These are phyloP conservation scores for Ammodramus savannarum DNA, from an alignment of 2,113 vertebrate genomes.

Conservation along the genomic window DNA sequence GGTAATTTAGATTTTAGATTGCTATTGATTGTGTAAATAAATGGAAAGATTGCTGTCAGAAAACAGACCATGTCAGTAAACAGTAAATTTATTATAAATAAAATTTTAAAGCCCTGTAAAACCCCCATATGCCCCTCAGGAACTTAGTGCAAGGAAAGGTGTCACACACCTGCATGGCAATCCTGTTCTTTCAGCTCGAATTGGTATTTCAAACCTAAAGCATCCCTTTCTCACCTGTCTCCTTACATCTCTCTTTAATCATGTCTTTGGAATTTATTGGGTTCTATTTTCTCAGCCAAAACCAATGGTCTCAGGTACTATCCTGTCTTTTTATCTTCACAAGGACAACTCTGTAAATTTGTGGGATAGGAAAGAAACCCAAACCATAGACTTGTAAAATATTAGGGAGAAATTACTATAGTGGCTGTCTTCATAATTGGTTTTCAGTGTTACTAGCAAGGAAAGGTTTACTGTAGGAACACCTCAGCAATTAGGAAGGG, in stretches of 20 bases:
- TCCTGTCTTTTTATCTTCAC: background rate
- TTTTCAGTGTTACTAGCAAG: background rate
- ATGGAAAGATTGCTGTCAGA: conserved; percentile 28
- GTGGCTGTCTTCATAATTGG: background rate
- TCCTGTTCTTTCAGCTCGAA: background rate
- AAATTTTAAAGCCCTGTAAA: background rate
- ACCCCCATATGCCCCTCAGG: background rate
- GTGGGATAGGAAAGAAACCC: background rate
- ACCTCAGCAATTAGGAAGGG: background rate
- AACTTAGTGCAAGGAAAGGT: background rate
- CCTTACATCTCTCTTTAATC: background rate
- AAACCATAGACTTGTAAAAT: background rate
- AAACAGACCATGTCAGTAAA: background rate
- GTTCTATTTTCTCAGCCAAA: background rate
- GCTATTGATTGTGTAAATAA: conserved; percentile 24
- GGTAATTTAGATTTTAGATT: background rate
- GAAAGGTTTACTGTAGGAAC: background rate
- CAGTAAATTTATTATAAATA: background rate
- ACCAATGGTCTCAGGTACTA: background rate
- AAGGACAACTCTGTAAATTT: background rate
- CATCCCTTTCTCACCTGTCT: background rate
- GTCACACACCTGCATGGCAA: background rate
- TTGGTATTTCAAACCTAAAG: background rate
- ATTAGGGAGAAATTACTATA: background rate
- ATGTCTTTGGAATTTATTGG: background rate